Base-by-base conservation (phyloP, 2,113 vertebrate genomes). In the Zonotrichia leucophrys region DNA sequence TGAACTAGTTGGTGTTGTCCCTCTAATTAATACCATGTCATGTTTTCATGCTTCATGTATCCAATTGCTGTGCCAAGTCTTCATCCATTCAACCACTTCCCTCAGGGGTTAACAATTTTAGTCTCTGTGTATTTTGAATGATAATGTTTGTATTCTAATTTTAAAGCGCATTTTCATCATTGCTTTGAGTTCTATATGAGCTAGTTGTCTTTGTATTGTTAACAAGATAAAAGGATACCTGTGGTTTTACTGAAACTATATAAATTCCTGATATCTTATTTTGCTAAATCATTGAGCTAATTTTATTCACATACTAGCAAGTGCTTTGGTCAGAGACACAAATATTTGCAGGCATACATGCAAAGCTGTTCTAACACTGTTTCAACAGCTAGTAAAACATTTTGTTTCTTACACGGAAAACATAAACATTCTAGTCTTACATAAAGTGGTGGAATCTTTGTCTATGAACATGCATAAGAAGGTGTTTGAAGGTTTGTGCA, bases 21-120 rank as follows among this genome's bases (percentile, higher is more conserved):
- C 73, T 96, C 94, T 96, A 98, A 97, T 97, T 97, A 97, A 97
- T 95, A 97, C 58, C 69, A 87, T 96, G 91, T 91, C 90, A 91
- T 94, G 74, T 97, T 96, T 94, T 95, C 92, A 94, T 73, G 90
- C 70, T 96, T 97, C 97, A 89, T 86, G 68, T 76, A 89, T 84
- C 56, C 92, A 95, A 37, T 37, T 80, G 66, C 33, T 96, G 68
- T 55, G 59, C 79, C 90, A 79, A 92, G 76, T 44, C 90, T 91
- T 96, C 64, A 91, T 90, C 79, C 52, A 97, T 96, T 97, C 92
- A 96, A 24, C 21, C 70, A 78, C 59, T 91, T 94, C 91, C 78
- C 82, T 90, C 67, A 84, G 91, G 42, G 68, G 95, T 96, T 98
- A 98, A 97, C 73, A 49, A 92, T 76, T 97, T 94, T 91, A 94